phyloP scores from a whole-genome alignment of 1,140 invertebrate species.

The Euura saliciscinereae region DNA sequence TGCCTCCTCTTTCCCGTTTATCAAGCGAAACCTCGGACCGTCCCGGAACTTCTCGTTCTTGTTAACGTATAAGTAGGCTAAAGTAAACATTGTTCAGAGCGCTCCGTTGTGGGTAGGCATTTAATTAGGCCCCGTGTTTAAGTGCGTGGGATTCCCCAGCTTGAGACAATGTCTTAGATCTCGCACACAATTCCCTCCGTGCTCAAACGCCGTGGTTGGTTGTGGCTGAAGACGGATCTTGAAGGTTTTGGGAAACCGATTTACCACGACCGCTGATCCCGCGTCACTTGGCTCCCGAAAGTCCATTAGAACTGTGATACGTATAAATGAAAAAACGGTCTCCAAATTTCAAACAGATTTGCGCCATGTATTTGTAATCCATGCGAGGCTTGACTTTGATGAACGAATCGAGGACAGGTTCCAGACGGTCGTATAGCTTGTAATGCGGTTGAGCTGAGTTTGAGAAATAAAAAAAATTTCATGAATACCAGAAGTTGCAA shows the following conservation, averaged over 20 bases:
- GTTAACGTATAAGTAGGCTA: slow-evolving; percentile 15
- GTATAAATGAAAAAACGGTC: no score
- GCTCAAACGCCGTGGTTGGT: background rate
- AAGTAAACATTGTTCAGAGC: slow-evolving; percentile 12
- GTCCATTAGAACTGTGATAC: no score
- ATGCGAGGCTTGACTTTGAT: no score
- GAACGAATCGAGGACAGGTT: no score
- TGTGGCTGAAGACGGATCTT: slow-evolving; percentile 23
- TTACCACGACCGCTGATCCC: slow-evolving; percentile 19
- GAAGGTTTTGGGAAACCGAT: slow-evolving; percentile 21
- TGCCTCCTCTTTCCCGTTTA: background rate
- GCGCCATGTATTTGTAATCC: no score
- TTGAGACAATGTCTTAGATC: slow-evolving; percentile 32
- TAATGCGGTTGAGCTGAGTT: no score
- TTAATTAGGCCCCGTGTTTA: slow-evolving; percentile 34
- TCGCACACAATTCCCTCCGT: background rate
- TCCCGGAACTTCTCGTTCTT: slow-evolving; percentile 6
- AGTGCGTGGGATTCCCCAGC: slow-evolving; percentile 31
- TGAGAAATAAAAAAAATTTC: background rate
- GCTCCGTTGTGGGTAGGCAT: slow-evolving; percentile 32
- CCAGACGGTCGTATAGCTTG: no score
- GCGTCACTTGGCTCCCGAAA: background rate
- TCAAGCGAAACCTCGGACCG: background rate
- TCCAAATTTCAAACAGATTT: no score
- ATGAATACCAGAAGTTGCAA: background rate